Conservation (phyloP, 92 coral and sea anemone species). For the Porites rus region DNA sequence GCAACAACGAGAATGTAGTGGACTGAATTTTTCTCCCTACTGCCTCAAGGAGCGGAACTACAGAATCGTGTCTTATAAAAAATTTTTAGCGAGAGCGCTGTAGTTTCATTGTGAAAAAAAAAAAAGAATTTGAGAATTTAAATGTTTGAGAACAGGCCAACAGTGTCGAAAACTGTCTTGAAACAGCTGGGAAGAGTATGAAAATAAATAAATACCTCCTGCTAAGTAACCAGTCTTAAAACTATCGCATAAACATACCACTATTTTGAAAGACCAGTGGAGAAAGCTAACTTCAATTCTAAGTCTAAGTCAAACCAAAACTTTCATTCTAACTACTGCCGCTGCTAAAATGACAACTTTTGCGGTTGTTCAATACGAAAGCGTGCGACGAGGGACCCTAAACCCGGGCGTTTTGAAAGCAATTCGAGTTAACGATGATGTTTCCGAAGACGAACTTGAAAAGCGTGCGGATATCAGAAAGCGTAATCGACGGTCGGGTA, state of each 20-base stretch:
- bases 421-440: not conserved
- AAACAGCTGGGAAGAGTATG: slow-evolving; percentile 9
- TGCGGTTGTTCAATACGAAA: slow-evolving; percentile 6
- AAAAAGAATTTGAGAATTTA: not conserved
- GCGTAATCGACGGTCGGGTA: not conserved
- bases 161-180: not conserved
- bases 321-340: not conserved
- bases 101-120: not conserved
- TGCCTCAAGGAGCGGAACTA: not conserved
- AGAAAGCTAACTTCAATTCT: not conserved
- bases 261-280: not conserved
- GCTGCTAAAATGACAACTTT: slow-evolving; percentile 26
- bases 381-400: not conserved
- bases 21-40: no score
- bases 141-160: not conserved
- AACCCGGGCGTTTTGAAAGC: not conserved
- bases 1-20: no score
- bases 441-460: not conserved
- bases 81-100: not conserved
- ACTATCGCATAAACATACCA: slow-evolving; percentile 13
- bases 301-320: not conserved
- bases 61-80: not conserved
- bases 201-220: not conserved
- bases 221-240: not conserved
- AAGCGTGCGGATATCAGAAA: not conserved